A percentile compares a stretch with the other conserved stretches of the same genome.
Evolutionary conservation across 2,888 invertebrate genomes (phyloP).

Genomic region (Anoplius nigerrimus): DNA sequence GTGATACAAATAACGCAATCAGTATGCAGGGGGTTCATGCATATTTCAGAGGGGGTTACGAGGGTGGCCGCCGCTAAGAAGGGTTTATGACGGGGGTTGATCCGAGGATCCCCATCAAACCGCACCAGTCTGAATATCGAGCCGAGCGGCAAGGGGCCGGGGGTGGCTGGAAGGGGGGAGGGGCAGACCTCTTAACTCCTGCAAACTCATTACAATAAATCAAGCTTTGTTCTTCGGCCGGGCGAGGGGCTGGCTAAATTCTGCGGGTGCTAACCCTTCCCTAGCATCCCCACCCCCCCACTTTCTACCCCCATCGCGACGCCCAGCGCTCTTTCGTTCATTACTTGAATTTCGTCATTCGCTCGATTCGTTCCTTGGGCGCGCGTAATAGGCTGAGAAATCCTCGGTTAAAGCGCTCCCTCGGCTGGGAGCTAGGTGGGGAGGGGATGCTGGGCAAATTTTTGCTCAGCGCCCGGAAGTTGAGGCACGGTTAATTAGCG

Average conservation of each 20-base stretch:
- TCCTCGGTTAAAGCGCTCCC: background rate
- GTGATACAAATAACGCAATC: constrained; percentile 74
- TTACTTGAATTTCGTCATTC: constrained; percentile 27
- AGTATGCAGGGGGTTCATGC: constrained; percentile 73
- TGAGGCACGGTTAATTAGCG: background rate
- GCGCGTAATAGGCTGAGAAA: background rate
- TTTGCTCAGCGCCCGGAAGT: constrained; percentile 11
- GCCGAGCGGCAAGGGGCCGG: constrained; percentile 50
- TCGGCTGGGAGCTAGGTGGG: background rate
- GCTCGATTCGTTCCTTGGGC: constrained; percentile 26
- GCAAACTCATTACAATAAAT: constrained; percentile 76
- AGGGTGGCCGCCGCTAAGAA: constrained; percentile 70
- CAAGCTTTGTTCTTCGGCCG: constrained; percentile 75
- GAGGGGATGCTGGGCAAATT: background rate
- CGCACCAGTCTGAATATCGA: constrained; percentile 72
- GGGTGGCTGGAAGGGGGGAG: constrained; percentile 31
- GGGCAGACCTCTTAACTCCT: constrained; percentile 73
- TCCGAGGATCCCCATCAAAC: constrained; percentile 74
- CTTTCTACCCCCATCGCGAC: constrained; percentile 3
- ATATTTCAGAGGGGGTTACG: constrained; percentile 69
- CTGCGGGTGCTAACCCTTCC: constrained; percentile 67
- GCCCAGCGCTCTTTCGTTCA: constrained; percentile 27
- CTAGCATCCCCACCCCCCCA: constrained; percentile 20
- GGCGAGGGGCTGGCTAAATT: constrained; percentile 68
- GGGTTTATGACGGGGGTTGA: constrained; percentile 75